Base-by-base conservation (phyloP, 2,888 invertebrate genomes). In the Andrena marginata region DNA sequence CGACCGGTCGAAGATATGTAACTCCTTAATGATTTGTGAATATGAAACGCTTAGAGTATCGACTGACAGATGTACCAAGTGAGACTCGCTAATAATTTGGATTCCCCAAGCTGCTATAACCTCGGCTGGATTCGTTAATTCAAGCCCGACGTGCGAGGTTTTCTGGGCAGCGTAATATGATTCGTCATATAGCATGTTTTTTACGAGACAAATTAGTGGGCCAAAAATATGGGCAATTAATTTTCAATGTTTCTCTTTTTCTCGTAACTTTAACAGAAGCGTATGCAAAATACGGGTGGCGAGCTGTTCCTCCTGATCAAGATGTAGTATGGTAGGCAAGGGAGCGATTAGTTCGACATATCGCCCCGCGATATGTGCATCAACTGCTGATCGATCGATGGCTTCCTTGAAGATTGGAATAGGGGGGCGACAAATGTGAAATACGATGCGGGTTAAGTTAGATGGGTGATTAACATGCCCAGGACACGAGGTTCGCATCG, bases 401-500 rank as follows among this genome's bases (percentile, higher is more conserved):
- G 77, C 69, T 60, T 60, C 60, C 73, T 8, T 49, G 71, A 67
- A 26, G 75, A 31, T 13, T n/a, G 42, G 70, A 70, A 54, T 42
- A 54, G 48, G 51, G n/a, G 31, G 54, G 60, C 64, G 67, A 70
- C 64, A 85, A 85, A 82, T 63, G 72, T 87, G 85, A 90, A 86
- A 89, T 87, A 88, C 89, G 87, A 88, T 88, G 87, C 85, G 79
- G 84, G 87, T 88, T 86, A 85, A 81, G 77, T 84, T 82, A 87
- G 84, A 88, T 82, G 85, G 79, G 68, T 84, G 86, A 84, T 88
- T 88, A 88, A 87, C 84, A 69, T 75, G 80, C 48, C 75, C 70
- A 69, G 74, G 77, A 80, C 81, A 85, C 81, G 82, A 84, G 77
- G 70, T 80, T 75, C 77, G 56, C 69, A 82, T 83, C 70, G 80